phyloP scores from a whole-genome alignment of 2,888 invertebrate species.

The Polydrusus tereticollis region DNA sequence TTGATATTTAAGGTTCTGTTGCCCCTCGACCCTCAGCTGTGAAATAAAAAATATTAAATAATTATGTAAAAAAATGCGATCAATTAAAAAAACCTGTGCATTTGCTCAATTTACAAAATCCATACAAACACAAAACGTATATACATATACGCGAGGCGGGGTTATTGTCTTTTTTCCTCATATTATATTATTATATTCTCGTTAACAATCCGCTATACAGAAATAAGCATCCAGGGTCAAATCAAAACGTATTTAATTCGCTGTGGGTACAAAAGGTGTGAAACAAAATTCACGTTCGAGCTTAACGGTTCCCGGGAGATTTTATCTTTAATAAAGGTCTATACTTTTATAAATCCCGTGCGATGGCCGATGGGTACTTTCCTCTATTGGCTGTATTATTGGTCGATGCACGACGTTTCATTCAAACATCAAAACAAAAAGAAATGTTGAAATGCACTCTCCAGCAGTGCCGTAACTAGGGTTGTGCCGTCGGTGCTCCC shows the following conservation, averaged over 20 bases:
- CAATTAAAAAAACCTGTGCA: no score
- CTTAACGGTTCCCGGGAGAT: slow-evolving; percentile 3
- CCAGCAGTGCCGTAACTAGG: no score
- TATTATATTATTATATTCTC: no score
- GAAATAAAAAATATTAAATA: no score
- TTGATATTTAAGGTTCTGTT: neutral
- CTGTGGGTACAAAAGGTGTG: slow-evolving; percentile 14
- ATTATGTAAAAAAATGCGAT: no score
- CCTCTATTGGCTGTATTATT: neutral
- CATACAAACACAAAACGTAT: no score
- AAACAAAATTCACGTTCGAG: slow-evolving; percentile 3
- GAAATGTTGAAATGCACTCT: neutral
- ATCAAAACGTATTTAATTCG: slow-evolving; percentile 11
- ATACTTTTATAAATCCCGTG: no score
- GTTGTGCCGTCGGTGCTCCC: no score
- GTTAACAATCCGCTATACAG: slow-evolving; percentile 10
- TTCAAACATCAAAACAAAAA: neutral
- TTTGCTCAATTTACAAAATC: no score
- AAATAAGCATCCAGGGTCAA: slow-evolving; percentile 11
- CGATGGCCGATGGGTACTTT: neutral
- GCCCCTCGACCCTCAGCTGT: no score
- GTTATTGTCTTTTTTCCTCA: neutral
- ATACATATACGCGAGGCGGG: no score
- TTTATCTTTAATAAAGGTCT: slow-evolving; percentile 4
- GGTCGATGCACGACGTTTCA: neutral